Conservation (phyloP, 1,140 invertebrate species). For the Drosophila grimshawi region DNA sequence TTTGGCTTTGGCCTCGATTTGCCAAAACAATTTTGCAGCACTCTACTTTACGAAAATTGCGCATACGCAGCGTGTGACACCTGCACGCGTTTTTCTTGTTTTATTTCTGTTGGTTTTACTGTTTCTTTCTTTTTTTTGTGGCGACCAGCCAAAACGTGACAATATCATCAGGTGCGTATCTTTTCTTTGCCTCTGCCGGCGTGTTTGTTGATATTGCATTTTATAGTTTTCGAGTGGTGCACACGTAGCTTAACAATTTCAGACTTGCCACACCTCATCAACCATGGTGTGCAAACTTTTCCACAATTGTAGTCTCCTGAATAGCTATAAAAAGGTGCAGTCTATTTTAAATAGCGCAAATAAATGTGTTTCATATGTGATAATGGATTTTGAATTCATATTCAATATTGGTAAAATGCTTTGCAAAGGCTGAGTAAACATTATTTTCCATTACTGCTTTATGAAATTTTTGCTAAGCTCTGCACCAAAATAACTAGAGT, state of each 20-base stretch:
- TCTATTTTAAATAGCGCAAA: background rate
- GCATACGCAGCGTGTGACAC: conserved; percentile 57
- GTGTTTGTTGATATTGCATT: conserved; percentile 64
- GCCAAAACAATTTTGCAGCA: conserved; percentile 39
- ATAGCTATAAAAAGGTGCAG: background rate
- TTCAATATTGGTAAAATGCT: no score
- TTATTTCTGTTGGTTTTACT: background rate
- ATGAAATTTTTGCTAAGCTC: no score
- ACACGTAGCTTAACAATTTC: conserved; percentile 26
- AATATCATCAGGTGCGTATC: conserved; percentile 66
- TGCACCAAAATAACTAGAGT: no score
- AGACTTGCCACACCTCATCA: conserved; percentile 17
- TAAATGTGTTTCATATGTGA: background rate
- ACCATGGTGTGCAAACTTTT: background rate
- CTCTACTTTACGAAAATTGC: conserved; percentile 49
- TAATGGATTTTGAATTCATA: background rate
- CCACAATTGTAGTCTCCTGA: background rate
- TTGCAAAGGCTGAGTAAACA: no score
- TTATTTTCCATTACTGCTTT: no score
- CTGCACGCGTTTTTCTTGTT: background rate
- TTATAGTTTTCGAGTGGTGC: conserved; percentile 22
- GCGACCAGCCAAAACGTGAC: conserved; percentile 56
- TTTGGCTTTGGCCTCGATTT: conserved; percentile 66
- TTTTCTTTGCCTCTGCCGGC: background rate
- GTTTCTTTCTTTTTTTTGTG: conserved; percentile 1